Evolutionary conservation across 2,888 invertebrate genomes (phyloP).

Genomic region (Sisyra terminalis): DNA sequence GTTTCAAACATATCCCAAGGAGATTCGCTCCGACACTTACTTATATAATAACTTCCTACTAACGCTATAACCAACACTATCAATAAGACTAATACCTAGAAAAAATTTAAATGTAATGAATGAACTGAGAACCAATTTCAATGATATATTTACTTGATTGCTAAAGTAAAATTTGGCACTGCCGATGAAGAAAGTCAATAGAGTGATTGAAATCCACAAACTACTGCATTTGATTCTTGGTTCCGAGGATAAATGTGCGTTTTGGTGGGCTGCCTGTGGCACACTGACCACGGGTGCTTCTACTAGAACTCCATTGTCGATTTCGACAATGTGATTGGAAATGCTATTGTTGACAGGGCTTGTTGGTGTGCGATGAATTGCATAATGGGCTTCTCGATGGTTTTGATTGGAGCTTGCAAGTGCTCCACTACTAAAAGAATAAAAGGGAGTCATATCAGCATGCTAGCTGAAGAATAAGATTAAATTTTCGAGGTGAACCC

Average conservation of each 20-base stretch:
- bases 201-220: slow-evolving; percentile 52
- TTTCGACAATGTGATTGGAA: not conserved
- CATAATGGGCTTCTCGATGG: slow-evolving; percentile 26
- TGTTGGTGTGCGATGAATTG: slow-evolving; percentile 26
- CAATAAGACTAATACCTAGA: slow-evolving; percentile 42
- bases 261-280: slow-evolving; percentile 19
- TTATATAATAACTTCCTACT: slow-evolving; percentile 2
- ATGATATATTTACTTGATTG: slow-evolving; percentile 31
- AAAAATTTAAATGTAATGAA: slow-evolving; percentile 9
- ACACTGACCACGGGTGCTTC: slow-evolving; percentile 9
- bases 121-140: slow-evolving; percentile 7
- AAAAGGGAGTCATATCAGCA: too few species aligned
- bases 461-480: too few species aligned
- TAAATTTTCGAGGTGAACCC: too few species aligned
- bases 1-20: slow-evolving; percentile 16
- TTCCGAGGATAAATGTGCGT: slow-evolving; percentile 32
- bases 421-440: slow-evolving; percentile 24
- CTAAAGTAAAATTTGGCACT: slow-evolving; percentile 59
- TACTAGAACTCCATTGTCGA: slow-evolving; percentile 12
- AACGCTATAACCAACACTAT: slow-evolving; percentile 18
- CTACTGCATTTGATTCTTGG: slow-evolving; percentile 46
- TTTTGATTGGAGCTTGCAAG: slow-evolving; percentile 18
- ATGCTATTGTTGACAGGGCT: not conserved
- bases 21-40: slow-evolving; percentile 1
- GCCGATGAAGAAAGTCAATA: slow-evolving; percentile 51